Evolutionary conservation across 1,140 invertebrate genomes (phyloP), one percentile per base, ranked within the genome.

Genomic region (Eriosoma lanigerum): DNA sequence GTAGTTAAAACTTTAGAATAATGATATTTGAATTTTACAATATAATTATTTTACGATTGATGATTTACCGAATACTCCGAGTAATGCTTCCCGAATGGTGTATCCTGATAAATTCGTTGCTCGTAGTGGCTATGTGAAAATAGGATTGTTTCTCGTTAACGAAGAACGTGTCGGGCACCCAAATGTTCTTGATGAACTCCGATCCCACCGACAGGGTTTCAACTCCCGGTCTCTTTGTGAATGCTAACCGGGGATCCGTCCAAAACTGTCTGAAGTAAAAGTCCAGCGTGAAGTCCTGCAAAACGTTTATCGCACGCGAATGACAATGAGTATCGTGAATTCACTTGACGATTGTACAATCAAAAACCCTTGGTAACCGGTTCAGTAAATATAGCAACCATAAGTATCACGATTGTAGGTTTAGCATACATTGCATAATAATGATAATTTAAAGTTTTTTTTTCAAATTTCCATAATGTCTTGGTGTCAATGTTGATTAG

Each of bases 231-330:
- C 92, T 88, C 87, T 94, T 93, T 86, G 91, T 92, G 88, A 96
- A 98, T 82, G 93, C 93, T 85, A 98, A 89, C 84, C 96, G 89
- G 82, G 94, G 94, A 88, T 98, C 97, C 85, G 93, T 96, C 96
- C 97, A 98, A 88, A 95, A 96, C 90, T 98, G 96, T 86, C 96
- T 93, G 89, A 98, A 97, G 91, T 98, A 98, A 90, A 98, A 96
- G 89, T 98, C 97, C 90, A 98, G 88, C 82, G 96, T 98, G 88
- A 98, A 98, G 89, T 98, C 96, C 96, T 98, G 87, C 0, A 72
- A 60, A 80, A 75, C 73, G 83, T 83, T 4, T 19, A 13, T 38
- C 21, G 54, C 9, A 58, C 8, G n/a, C 52, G 81, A 84, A 82
- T 83, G 82, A 82, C 58, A 21, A 62, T 52, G 58, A 56, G 5